Evolutionary conservation across 2,797 vertebrate species (phyloP).

Genomic region (Labeo calbasu): DNA sequence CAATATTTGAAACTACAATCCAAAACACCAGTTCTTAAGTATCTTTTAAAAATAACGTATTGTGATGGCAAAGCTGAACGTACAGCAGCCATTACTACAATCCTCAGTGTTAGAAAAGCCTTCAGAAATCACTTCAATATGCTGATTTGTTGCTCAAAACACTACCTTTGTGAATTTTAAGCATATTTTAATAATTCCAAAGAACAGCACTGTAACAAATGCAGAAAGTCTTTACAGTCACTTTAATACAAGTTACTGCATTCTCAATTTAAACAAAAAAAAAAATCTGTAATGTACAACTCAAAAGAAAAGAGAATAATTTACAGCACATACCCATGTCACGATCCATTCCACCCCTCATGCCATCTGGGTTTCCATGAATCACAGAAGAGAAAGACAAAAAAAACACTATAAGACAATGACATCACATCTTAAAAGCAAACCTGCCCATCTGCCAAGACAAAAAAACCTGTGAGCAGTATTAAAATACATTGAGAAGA

Average conservation of each 20-base stretch:
- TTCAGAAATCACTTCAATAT: not conserved
- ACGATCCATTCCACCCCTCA: constrained; percentile 89
- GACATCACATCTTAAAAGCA: constrained; percentile 37
- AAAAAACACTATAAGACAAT: constrained; percentile 65
- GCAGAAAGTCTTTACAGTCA: not conserved
- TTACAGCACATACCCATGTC: constrained; percentile 84
- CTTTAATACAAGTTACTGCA: not conserved
- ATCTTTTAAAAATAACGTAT: not conserved
- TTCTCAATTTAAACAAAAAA: no score
- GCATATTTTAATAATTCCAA: not conserved
- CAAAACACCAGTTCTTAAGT: not conserved
- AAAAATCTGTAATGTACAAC: no score
- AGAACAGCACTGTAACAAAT: not conserved
- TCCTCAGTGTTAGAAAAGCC: not conserved
- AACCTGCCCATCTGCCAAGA: constrained; percentile 27
- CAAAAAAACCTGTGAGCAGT: constrained; percentile 59
- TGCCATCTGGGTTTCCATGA: constrained; percentile 83
- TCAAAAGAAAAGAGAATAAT: not conserved
- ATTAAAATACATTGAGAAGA: constrained; percentile 39
- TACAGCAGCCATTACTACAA: not conserved
- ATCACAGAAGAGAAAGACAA: constrained; percentile 63
- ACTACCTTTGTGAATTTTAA: no score
- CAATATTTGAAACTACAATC: not conserved
- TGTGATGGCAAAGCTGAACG: not conserved
- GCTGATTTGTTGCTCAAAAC: not conserved